phyloP scores from a whole-genome alignment of 2,888 invertebrate species.

The Scotopteryx bipunctaria region DNA sequence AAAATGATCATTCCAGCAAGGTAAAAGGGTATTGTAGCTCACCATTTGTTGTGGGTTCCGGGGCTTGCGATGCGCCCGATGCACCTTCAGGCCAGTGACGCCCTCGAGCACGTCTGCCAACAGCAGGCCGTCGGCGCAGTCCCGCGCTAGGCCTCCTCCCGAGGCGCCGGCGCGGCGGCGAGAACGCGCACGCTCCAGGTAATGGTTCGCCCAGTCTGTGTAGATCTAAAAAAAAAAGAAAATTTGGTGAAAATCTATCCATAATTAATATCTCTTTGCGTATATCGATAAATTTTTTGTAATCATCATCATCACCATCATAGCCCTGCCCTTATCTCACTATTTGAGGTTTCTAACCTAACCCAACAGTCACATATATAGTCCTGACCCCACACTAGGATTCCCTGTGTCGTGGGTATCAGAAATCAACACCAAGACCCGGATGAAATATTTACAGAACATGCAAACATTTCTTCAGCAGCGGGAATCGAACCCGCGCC shows the following conservation, averaged over 20 bases:
- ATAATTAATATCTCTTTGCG: not conserved
- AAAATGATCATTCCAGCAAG: not conserved
- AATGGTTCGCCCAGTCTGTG: constrained; percentile 99
- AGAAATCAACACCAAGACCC: too few relatives aligned
- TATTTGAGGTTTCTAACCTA: too few relatives aligned
- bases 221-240: constrained; percentile 89
- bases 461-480: too few relatives aligned
- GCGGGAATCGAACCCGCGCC: too few relatives aligned
- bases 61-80: constrained; percentile 89
- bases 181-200: constrained; percentile 95
- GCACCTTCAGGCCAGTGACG: constrained; percentile 91
- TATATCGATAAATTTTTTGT: too few relatives aligned
- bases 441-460: too few relatives aligned
- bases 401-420: too few relatives aligned
- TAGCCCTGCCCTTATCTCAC: too few relatives aligned
- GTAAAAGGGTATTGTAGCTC: constrained; percentile 65
- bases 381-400: too few relatives aligned
- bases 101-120: constrained; percentile 97
- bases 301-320: too few relatives aligned
- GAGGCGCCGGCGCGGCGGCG: constrained; percentile 89
- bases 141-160: constrained; percentile 90
- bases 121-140: constrained; percentile 96
- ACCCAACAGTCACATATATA: too few relatives aligned
- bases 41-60: constrained; percentile 97
- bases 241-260: not conserved